Evolutionary conservation across 2,888 invertebrate genomes (phyloP), one percentile per base, ranked within the genome.

Genomic region (Pristionchus arcanus): DNA sequence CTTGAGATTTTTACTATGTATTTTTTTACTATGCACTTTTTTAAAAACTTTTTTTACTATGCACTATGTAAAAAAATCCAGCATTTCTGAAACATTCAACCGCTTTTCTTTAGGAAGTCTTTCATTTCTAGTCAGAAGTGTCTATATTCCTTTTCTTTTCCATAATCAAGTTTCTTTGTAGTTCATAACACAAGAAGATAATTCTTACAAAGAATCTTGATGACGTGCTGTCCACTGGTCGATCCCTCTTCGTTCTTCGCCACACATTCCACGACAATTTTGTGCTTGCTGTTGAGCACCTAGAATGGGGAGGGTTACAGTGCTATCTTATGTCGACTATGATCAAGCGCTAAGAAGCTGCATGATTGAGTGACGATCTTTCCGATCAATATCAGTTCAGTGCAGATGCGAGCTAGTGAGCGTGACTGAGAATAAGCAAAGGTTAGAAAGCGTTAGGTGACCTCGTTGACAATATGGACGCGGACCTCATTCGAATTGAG

Each of bases 221-320:
- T 92, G 28, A 93, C 84, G 87, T 95, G 94, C 49, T 94, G 92
- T 49, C 92, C 93, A 25, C 91, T 91, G 7, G 92, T 91, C 0
- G 92, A 90, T 28, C 94, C 94, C 87, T 94, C 95, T 9, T 91
- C 91, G 89, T 95, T 95, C 66, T 91, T 92, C 5, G 95, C 95
- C 4, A 91, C 91, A 83, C 95, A 95, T 87, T 93, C 94, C 4
- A 95, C 92, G 37, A 90, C 90, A n/a, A 94, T 92, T 83, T 93
- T 91, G 86, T 93, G 90, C 59, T 90, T 89, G 55, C 71, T 83
- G 31, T 81, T 89, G 19, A 89, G 28, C 49, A 89, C 89, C 89
- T 89, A 19, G 37, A 83, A 84, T 19, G 0, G 59, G 19, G 13
- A 71, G 28, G 13, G 2, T 71, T 31, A 34, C 2, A 13, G 31